phyloP scores from a whole-genome alignment of 2,888 invertebrate species.

The Dicroscelio sp. region DNA sequence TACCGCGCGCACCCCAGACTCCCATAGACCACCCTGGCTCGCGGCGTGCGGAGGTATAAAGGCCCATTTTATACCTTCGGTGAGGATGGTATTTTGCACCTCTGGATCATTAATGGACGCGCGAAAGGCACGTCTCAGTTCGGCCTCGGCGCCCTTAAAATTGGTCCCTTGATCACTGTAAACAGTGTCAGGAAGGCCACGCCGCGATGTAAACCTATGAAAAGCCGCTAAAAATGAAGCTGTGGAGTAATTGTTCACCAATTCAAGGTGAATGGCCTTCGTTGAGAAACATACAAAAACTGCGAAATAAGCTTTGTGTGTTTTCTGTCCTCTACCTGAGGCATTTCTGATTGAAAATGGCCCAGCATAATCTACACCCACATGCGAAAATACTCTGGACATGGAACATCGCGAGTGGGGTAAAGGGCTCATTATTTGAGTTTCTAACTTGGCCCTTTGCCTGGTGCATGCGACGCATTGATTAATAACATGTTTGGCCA shows the following conservation, averaged over 20 bases:
- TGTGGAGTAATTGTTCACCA: neutral
- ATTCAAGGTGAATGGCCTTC: slow-evolving; percentile 8
- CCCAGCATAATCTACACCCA: neutral
- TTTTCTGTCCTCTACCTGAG: neutral
- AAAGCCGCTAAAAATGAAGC: neutral
- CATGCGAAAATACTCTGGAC: neutral
- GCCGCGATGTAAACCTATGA: neutral
- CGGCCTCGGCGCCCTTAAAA: neutral
- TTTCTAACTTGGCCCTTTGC: neutral
- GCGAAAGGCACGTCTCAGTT: neutral
- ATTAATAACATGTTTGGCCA: neutral
- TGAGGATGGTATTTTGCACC: neutral
- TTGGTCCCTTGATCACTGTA: slow-evolving; percentile 13
- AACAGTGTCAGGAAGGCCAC: slow-evolving; percentile 1
- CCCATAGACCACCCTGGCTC: neutral
- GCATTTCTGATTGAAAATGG: neutral
- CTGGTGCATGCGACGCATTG: neutral
- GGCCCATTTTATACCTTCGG: neutral
- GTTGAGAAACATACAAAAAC: slow-evolving; percentile 18
- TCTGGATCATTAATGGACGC: neutral
- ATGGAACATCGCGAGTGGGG: neutral
- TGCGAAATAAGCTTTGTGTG: neutral
- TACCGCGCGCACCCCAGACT: neutral
- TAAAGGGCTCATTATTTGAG: neutral
- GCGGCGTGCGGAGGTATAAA: neutral